Evolutionary conservation across 2,113 vertebrate species (phyloP).

Genomic region (Rhea americana): DNA sequence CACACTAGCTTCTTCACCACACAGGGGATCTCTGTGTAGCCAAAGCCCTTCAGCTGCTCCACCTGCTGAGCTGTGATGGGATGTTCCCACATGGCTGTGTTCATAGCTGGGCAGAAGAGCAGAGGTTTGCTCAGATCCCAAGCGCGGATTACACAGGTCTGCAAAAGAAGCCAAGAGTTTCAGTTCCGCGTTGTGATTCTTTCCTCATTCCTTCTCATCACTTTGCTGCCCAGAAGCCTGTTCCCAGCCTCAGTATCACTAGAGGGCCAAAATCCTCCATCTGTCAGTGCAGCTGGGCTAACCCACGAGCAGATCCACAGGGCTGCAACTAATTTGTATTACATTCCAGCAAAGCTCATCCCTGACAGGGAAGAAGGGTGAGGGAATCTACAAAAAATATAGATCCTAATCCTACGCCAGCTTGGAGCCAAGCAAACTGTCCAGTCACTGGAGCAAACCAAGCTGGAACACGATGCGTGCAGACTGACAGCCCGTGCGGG

Average conservation of each 20-base stretch:
- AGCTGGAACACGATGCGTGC: not conserved
- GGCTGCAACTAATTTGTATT: not conserved
- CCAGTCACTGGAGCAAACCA: not conserved
- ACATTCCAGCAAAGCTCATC: not conserved
- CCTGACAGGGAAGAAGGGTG: not conserved
- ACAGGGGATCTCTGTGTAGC: constrained; percentile 92
- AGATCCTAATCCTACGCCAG: not conserved
- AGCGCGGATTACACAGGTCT: constrained; percentile 93
- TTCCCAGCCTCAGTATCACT: not conserved
- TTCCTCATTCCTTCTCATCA: not conserved
- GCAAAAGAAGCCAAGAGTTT: not conserved
- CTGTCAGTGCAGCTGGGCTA: not conserved
- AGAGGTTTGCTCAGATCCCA: constrained; percentile 91
- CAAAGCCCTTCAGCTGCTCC: constrained; percentile 83
- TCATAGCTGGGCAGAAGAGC: constrained; percentile 98
- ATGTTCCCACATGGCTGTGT: constrained; percentile 97
- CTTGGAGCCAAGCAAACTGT: not conserved
- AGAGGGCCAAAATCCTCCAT: not conserved
- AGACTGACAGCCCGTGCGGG: not conserved
- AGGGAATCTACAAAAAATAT: not conserved
- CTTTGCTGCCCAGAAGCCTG: not conserved
- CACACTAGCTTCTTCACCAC: constrained; percentile 91
- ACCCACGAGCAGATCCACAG: not conserved
- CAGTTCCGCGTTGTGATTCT: not conserved
- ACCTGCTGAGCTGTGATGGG: constrained; percentile 89